Base-by-base conservation (phyloP, 37 sponge, comb jelly and placozoan species). In the Aphrocallistes beatrix region DNA sequence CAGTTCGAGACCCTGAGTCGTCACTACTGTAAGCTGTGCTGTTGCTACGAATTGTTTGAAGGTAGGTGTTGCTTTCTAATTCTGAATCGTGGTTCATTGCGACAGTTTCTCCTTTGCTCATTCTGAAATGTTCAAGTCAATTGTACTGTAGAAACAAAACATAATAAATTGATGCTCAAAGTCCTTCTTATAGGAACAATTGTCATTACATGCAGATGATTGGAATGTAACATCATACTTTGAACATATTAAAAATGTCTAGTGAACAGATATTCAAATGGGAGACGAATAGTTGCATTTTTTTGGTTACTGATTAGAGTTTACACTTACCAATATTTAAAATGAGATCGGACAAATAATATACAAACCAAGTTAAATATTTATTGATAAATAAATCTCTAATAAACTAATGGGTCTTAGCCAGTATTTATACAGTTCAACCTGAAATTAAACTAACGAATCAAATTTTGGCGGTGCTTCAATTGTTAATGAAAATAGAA, bases 101-200 rank as follows among this genome's bases (percentile, higher is more conserved):
- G 10, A 60, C 28, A 60, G 25, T 60, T 60, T 60, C 75, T 60
- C n/a, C 75, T 60, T 60, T 60, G n/a, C 75, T 60, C 75, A 60
- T 60, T 60, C n/a, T 60, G 75, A 3, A 60, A 28, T 25, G n/a
- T n/a, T n/a, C n/a, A 25, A 32, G 75, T 3, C n/a, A 30, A 60
- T 25, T 60, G 34, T 13, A 60, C 75, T 60, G 75, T 60, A 60
- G 75, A 60, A 60, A 32, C 32, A 60, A 60, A n/a, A 32, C n/a
- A 60, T 13, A 28, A 60, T 13, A 60, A 47, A 47, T 47, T 21
- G 17, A 47, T 17, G 49, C n/a, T n/a, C n/a, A n/a, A n/a, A n/a
- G n/a, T n/a, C 49, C 13, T 47, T 47, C 49, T 21, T 21, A 47
- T 47, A 47, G 17, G 17, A 47, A 21, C 17, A 13, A 47, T 47